These are phyloP conservation scores for Wiebesia pumilae DNA, from an alignment of 1,140 invertebrate genomes.

Conservation along the genomic window DNA sequence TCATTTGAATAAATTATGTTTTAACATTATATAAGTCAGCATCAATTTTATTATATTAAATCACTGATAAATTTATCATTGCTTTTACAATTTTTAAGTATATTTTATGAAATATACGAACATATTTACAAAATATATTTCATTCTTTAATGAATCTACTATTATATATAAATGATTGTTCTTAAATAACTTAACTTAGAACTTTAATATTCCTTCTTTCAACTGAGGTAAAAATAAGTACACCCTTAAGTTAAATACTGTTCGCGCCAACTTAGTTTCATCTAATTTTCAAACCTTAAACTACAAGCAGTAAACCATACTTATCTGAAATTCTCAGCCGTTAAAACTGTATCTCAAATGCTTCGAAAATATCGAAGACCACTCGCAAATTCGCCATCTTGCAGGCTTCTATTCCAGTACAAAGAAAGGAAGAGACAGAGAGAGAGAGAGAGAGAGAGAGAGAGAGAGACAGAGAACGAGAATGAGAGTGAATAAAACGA, in stretches of 20 bases:
- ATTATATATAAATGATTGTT: background rate
- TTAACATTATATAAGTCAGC: too few relatives aligned
- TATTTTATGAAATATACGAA: background rate
- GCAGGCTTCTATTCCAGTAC: background rate
- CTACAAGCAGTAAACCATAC: constrained; percentile 35
- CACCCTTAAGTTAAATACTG: constrained; percentile 34
- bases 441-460: background rate
- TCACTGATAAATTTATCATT: too few relatives aligned
- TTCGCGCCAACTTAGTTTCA: background rate
- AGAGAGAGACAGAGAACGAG: background rate
- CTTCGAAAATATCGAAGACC: constrained; percentile 25
- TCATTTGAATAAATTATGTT: too few relatives aligned
- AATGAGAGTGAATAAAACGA: constrained; percentile 29
- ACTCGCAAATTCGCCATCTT: constrained; percentile 23
- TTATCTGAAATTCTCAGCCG: constrained; percentile 46
- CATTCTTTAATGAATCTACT: background rate
- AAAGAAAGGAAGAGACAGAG: background rate
- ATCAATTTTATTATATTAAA: too few relatives aligned
- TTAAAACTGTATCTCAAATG: constrained; percentile 12
- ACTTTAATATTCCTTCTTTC: constrained; percentile 3
- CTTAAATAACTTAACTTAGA: background rate
- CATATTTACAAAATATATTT: background rate
- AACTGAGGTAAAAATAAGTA: constrained; percentile 23
- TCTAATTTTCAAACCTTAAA: constrained; percentile 33
- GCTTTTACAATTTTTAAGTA: background rate